Evolutionary conservation across 2,888 invertebrate genomes (phyloP).

Genomic region (Hirtodrosophila alboralis): DNA sequence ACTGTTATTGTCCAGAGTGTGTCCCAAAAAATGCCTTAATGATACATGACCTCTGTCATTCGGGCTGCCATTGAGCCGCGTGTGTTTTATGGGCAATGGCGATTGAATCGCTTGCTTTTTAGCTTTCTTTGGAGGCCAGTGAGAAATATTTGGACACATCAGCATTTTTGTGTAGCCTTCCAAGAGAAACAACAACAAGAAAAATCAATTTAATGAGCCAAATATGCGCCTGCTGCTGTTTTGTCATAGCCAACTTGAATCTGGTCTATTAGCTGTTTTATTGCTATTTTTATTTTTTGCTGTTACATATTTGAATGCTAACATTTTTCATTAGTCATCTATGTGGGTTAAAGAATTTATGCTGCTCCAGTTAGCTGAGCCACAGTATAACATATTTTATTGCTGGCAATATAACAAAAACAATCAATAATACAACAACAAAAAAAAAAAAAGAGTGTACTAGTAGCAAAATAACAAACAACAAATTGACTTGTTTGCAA

Average conservation of each 20-base stretch:
- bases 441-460: conserved; percentile 41
- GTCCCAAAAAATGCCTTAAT: conserved; percentile 63
- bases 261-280: conserved; percentile 72
- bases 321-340: conserved; percentile 51
- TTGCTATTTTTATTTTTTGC: conserved; percentile 37
- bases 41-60: conserved; percentile 73
- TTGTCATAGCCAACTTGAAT: conserved; percentile 64
- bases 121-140: conserved; percentile 25
- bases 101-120: conserved; percentile 64
- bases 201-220: conserved; percentile 69
- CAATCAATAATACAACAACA: conserved; percentile 68
- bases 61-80: conserved; percentile 63
- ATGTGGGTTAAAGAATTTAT: conserved; percentile 15
- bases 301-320: conserved; percentile 3
- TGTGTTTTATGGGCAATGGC: conserved; percentile 74
- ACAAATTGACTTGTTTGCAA: conserved; percentile 69
- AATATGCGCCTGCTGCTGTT: conserved; percentile 61
- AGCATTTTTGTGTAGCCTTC: conserved; percentile 53
- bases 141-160: conserved; percentile 47
- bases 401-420: conserved; percentile 52
- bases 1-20: conserved; percentile 38
- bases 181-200: conserved; percentile 15
- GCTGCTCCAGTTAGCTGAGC: conserved; percentile 26
- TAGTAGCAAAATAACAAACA: conserved; percentile 64
- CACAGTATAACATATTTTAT: conserved; percentile 49